These are phyloP conservation scores for Tachysurus vachellii DNA, from an alignment of 2,113 vertebrate genomes.

Conservation along the genomic window DNA sequence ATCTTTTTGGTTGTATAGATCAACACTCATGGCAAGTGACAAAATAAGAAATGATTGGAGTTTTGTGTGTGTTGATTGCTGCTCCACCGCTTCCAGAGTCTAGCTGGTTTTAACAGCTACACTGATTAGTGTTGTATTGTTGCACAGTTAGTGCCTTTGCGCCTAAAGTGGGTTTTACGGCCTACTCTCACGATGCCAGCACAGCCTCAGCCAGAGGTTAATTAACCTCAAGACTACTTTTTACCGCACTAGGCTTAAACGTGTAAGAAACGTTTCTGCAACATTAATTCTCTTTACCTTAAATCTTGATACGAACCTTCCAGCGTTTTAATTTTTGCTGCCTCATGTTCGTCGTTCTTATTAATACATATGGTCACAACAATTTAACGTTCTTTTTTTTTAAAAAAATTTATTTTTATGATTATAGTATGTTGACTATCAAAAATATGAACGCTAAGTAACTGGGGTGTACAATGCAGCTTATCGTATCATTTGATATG, in stretches of 20 bases:
- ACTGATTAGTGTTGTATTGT: background rate
- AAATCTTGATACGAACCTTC: background rate
- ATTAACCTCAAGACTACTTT: background rate
- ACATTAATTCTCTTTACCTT: background rate
- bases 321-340: background rate
- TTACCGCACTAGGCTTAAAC: background rate
- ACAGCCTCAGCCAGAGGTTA: background rate
- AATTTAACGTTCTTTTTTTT: background rate
- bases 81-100: background rate
- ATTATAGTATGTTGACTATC: background rate
- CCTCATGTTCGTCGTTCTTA: background rate
- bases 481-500: background rate
- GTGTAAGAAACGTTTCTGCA: background rate
- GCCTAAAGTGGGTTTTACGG: background rate
- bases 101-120: background rate
- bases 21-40: background rate
- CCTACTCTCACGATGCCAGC: background rate
- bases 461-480: background rate
- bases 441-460: background rate
- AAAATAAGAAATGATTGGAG: background rate
- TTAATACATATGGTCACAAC: background rate
- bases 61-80: constrained; percentile 5
- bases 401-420: background rate
- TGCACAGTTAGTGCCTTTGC: background rate
- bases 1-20: background rate